phyloP scores from a whole-genome alignment of 2,888 invertebrate genomes.

The Tridacna gigas region DNA sequence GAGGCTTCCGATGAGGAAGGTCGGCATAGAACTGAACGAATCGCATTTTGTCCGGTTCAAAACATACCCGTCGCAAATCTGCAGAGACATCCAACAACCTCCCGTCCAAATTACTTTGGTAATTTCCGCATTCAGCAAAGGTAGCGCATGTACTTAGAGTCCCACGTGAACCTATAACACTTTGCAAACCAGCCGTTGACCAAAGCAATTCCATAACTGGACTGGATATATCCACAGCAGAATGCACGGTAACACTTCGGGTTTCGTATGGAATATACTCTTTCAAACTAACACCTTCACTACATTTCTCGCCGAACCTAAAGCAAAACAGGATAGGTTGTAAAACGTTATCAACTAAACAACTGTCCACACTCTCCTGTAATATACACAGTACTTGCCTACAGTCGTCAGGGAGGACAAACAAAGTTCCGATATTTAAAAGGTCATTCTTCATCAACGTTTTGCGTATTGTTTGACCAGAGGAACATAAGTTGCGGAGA shows the following conservation, averaged over 20 bases:
- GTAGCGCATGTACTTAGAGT: constrained; percentile 36
- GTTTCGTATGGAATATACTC: constrained; percentile 20
- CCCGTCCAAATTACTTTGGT: constrained; percentile 48
- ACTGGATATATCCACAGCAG: constrained; percentile 35
- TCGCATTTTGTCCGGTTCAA: constrained; percentile 27
- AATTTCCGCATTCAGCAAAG: constrained; percentile 46
- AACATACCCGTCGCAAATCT: constrained; percentile 29
- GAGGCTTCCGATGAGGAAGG: constrained; percentile 42
- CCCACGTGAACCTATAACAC: constrained; percentile 36
- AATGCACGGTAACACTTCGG: constrained; percentile 29
- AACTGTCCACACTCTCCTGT: constrained; percentile 33
- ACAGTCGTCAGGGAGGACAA: constrained; percentile 52
- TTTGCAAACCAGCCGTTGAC: constrained; percentile 46
- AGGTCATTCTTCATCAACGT: constrained; percentile 53
- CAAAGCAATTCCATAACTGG: constrained; percentile 46
- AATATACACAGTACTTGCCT: constrained; percentile 20
- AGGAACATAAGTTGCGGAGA: constrained; percentile 3
- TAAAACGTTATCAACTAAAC: constrained; percentile 8
- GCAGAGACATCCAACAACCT: constrained; percentile 35
- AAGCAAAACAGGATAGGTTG: constrained; percentile 45
- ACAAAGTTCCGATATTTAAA: constrained; percentile 34
- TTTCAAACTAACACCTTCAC: constrained; percentile 23
- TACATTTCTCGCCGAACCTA: constrained; percentile 56
- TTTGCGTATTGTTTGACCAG: constrained; percentile 13
- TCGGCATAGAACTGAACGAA: constrained; percentile 60